These are phyloP conservation scores for Cryptophagus acutangulus DNA, from an alignment of 2,888 invertebrate species.

Conservation along the genomic window DNA sequence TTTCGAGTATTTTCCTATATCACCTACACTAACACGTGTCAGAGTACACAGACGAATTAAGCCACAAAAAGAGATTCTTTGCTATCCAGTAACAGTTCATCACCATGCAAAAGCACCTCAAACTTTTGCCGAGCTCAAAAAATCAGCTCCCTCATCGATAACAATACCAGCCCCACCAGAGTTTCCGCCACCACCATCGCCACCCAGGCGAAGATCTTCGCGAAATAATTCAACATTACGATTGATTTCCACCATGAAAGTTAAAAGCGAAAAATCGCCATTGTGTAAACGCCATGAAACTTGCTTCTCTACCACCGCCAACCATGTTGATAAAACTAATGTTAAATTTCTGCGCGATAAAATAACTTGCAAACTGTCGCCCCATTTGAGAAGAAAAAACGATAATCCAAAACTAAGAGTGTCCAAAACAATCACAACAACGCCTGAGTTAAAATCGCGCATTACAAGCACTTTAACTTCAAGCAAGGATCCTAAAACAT, in stretches of 20 bases:
- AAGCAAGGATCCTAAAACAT: conserved; percentile 42
- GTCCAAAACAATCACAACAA: conserved; percentile 38
- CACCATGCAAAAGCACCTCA: conserved; percentile 47
- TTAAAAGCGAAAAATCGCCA: conserved; percentile 38
- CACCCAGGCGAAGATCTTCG: conserved; percentile 72
- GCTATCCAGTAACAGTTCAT: conserved; percentile 54
- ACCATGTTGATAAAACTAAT: conserved; percentile 50
- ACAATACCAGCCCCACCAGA: conserved; percentile 36
- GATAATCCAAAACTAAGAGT: conserved; percentile 35
- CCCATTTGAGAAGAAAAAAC: conserved; percentile 30
- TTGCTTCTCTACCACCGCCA: conserved; percentile 46
- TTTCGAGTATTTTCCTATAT: conserved; percentile 78
- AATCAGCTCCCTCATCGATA: conserved; percentile 55
- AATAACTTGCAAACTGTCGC: conserved; percentile 56
- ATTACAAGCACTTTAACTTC: conserved; percentile 40
- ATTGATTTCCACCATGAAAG: conserved; percentile 56
- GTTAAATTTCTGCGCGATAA: conserved; percentile 60
- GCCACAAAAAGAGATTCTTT: conserved; percentile 54
- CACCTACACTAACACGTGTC: conserved; percentile 75
- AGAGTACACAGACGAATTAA: conserved; percentile 63
- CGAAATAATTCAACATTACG: conserved; percentile 65
- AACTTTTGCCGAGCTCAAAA: conserved; percentile 57
- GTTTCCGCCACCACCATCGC: conserved; percentile 58
- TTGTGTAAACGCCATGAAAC: conserved; percentile 49
- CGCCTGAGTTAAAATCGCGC: conserved; percentile 42